These are phyloP conservation scores for Otus sunia DNA, from an alignment of 2,113 vertebrate species.

Conservation along the genomic window DNA sequence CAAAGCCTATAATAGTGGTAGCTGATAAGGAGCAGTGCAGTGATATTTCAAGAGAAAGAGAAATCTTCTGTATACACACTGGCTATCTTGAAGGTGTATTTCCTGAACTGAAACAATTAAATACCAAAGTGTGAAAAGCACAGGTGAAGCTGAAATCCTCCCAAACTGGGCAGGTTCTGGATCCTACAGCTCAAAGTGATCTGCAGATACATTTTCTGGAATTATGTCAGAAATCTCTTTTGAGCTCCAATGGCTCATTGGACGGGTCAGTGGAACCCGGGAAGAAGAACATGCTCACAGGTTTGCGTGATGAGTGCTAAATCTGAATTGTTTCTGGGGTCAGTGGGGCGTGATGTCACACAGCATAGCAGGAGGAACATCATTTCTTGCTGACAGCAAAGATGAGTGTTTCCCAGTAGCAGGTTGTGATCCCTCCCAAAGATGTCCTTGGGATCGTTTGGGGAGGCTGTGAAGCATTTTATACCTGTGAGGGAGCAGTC, in stretches of 20 bases:
- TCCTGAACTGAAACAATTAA: not conserved
- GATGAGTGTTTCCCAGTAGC: not conserved
- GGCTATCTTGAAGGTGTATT: not conserved
- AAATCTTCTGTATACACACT: not conserved
- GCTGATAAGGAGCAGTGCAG: not conserved
- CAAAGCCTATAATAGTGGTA: not conserved
- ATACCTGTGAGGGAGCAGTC: not conserved
- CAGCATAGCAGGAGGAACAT: not conserved
- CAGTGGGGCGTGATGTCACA: not conserved
- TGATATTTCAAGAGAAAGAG: not conserved
- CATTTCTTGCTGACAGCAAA: not conserved
- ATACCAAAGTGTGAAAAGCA: not conserved
- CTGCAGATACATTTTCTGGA: not conserved
- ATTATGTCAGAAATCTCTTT: not conserved
- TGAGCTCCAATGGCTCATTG: not conserved
- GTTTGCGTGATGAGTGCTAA: not conserved
- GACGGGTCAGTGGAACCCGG: not conserved
- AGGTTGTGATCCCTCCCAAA: not conserved
- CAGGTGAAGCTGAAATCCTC: not conserved
- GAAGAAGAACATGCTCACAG: not conserved
- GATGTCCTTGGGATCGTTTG: slow-evolving; percentile 3
- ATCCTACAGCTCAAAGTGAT: not conserved
- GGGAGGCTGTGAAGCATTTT: slow-evolving; percentile 29
- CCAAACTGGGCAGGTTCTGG: not conserved
- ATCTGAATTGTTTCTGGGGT: not conserved